Evolutionary conservation across 2,797 vertebrate genomes (phyloP).

Genomic region (Semotilus atromaculatus): DNA sequence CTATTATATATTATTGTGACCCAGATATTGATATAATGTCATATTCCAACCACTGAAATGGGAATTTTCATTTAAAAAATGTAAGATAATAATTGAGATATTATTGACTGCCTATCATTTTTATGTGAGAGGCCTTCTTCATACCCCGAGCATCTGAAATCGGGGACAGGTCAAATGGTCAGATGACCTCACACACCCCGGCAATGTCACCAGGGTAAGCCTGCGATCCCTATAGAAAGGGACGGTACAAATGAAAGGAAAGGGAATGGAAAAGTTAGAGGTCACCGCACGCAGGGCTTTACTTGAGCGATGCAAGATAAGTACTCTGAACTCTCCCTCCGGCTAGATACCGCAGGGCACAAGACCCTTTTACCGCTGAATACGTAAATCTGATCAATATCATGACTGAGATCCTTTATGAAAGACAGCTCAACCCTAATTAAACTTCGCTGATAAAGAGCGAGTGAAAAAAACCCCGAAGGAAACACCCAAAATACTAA

Average conservation of each 20-base stretch:
- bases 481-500: slow-evolving; percentile 54
- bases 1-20: background rate
- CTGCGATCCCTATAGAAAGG: slow-evolving; percentile 26
- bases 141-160: slow-evolving; percentile 32
- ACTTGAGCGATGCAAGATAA: slow-evolving; percentile 22
- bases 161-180: slow-evolving; percentile 53
- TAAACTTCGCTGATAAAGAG: slow-evolving; percentile 50
- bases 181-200: slow-evolving; percentile 59
- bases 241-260: slow-evolving; percentile 13
- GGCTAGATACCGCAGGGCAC: slow-evolving; percentile 28
- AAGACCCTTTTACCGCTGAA: slow-evolving; percentile 45
- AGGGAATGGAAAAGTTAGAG: slow-evolving; percentile 28
- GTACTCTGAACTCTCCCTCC: slow-evolving; percentile 44
- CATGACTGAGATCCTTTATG: slow-evolving; percentile 40
- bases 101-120: slow-evolving; percentile 16
- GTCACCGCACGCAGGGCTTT: slow-evolving; percentile 24
- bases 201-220: slow-evolving; percentile 50
- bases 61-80: background rate
- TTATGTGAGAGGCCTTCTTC: slow-evolving; percentile 9
- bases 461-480: slow-evolving; percentile 22
- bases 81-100: slow-evolving; percentile 8
- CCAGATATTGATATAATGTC: background rate
- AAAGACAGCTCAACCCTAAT: slow-evolving; percentile 35
- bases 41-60: background rate
- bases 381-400: slow-evolving; percentile 52